phyloP scores from a whole-genome alignment of 2,888 invertebrate genomes.

The Chrysolina oricalcia region DNA sequence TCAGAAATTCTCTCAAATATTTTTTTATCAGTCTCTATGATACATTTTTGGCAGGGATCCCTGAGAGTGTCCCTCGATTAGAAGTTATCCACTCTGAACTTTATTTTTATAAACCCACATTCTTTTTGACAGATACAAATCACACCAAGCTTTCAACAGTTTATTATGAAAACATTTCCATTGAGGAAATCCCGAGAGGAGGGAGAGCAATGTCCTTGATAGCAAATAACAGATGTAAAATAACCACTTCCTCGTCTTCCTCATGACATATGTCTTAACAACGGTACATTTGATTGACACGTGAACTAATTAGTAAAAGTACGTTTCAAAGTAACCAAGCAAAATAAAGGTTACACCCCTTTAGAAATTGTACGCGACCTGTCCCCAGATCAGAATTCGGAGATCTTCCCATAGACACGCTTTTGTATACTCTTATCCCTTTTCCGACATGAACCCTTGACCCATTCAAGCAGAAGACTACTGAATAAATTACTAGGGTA shows the following conservation, averaged over 20 bases:
- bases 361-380: conserved; percentile 28
- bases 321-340: conserved; percentile 31
- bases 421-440: conserved; percentile 44
- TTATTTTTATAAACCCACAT: too few species aligned
- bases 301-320: conserved; percentile 35
- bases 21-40: too few species aligned
- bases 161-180: background rate
- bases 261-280: background rate
- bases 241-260: conserved; percentile 4
- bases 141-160: too few species aligned
- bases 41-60: too few species aligned
- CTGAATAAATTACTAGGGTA: conserved; percentile 41
- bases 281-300: conserved; percentile 27
- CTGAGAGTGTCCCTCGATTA: too few species aligned
- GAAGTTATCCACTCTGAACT: too few species aligned
- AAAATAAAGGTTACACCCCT: conserved; percentile 28
- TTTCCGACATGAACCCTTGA: conserved; percentile 41
- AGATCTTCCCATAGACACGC: conserved; percentile 45
- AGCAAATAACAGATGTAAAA: conserved; percentile 14
- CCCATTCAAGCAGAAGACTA: conserved; percentile 42
- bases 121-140: too few species aligned
- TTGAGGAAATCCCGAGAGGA: background rate
- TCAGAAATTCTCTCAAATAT: too few species aligned
- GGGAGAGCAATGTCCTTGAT: background rate
- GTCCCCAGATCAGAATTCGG: conserved; percentile 34